Base-by-base conservation (phyloP, 2,888 invertebrate species). In the Myopa testacea region DNA sequence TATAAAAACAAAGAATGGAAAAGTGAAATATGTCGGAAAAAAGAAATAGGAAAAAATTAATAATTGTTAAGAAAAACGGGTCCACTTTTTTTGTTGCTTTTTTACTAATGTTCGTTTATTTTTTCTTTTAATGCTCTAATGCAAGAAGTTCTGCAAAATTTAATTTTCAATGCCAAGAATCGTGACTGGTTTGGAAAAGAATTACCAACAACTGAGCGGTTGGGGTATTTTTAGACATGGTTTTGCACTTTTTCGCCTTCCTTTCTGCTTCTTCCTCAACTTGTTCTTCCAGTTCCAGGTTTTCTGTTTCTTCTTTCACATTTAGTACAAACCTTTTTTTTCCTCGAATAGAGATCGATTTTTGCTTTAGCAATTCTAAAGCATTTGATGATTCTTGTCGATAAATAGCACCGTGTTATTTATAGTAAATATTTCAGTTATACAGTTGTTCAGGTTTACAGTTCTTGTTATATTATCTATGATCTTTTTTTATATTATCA, bases 131-230 rank as follows among this genome's bases (percentile, higher is more conserved):
- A 58, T 58, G 71, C 55, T 55, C 37, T 72, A 2, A 55, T 37
- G 55, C 38, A 55, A 58, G 37, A 81, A 79, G 58, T 84, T 84
- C 83, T 75, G 79, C 75, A 84, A 85, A 85, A 83, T 84, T 78
- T 75, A 78, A 83, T 84, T 82, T 84, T 82, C 82, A 83, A 80
- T 81, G 81, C 80, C 82, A 82, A 77, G 79, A 78, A 78, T 80
- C 80, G 80, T 81, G 80, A 81, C 81, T 78, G 65, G 69, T 3
- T 69, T 19, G 19, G 69, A 52, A 69, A 40, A 52, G 26, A n/a
- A 6, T 63, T 63, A 16, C 52, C 52, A 50, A 50, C 45, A n/a
- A 3, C 40, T 69, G 12, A 14, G 40, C 26, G 52, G 7, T 34
- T 26, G 52, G 5, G 63, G 37, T 50, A 6, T 52, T 69, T 16